Evolutionary conservation across 2,888 invertebrate genomes (phyloP), one percentile per base, ranked within the genome.

Genomic region (Brachynemurus nebulosus): DNA sequence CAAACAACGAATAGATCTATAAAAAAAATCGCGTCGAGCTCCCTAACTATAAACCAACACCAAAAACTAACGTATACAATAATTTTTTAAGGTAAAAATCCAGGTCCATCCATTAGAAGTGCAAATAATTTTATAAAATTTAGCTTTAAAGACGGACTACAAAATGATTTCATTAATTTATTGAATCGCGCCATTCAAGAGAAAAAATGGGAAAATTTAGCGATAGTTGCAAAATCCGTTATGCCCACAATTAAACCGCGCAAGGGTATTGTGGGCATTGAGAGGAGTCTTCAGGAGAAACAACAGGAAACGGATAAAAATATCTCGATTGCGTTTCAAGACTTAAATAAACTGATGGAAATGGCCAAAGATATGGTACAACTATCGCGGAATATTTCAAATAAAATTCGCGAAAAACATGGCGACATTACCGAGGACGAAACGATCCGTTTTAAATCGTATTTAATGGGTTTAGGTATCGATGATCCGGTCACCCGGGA

Each of bases 281-380:
- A 98, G 64, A 74, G 90, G 55, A 82, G 85, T 54, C 74, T 97
- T 48, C 84, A 90, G 57, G 86, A 91, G 58, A 88, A 88, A 59
- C 88, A 92, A 40, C 82, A 85, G 62, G 85, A 84, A 34, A 91
- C 93, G 0, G 90, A 93, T 66, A 80, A 86, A 57, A 91, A 86
- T 58, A 97, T 98, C 54, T 80, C 78, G 12, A 72, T 83, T 52
- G 97, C 98, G 2, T 98, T 99, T 67, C 85, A 96, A 66, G 98
- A 99, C 67, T 74, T 98, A 44, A 85, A 72, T 56, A 88, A 90
- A 56, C 70, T 98, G 3, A 98, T 99, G 88, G 78, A 77, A 44
- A 90, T 89, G 78, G 97, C 97, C 0, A 89, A 93, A 62, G 95
- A 97, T 53, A 98, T 98, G 98, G 97, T 98, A 35, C 67, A 71